Evolutionary conservation across 2,888 invertebrate genomes (phyloP).

Genomic region (Bellardia bayeri): DNA sequence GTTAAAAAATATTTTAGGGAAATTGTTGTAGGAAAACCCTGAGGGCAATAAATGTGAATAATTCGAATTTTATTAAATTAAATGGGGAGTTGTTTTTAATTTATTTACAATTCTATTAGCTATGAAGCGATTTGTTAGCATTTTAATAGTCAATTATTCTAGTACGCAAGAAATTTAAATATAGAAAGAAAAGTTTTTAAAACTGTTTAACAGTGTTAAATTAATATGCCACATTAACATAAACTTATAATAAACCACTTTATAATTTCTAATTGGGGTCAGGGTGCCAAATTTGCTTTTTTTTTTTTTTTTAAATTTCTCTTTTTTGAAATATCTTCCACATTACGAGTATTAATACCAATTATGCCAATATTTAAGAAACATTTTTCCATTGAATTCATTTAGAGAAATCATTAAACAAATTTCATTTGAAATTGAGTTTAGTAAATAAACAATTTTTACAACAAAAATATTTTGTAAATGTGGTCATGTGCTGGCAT

Average conservation of each 20-base stretch:
- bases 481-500: not conserved
- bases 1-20: not conserved
- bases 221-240: too few relatives aligned
- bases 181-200: not conserved
- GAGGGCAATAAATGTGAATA: not conserved
- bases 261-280: too few relatives aligned
- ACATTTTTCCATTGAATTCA: not conserved
- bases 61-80: not conserved
- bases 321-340: not conserved
- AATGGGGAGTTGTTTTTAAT: not conserved
- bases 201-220: not conserved
- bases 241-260: too few relatives aligned
- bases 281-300: too few relatives aligned
- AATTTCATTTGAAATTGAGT: not conserved
- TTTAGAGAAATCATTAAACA: not conserved
- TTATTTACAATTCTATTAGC: not conserved
- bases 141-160: not conserved
- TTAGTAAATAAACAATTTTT: not conserved
- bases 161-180: not conserved
- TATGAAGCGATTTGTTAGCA: too few relatives aligned
- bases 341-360: not conserved
- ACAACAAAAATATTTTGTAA: not conserved
- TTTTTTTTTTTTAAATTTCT: too few relatives aligned
- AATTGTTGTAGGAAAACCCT: slow-evolving; percentile 7
- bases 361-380: not conserved